Evolutionary conservation across 2,797 vertebrate genomes (phyloP), one percentile per base, ranked within the genome.

Genomic region (Thunnus albacares): DNA sequence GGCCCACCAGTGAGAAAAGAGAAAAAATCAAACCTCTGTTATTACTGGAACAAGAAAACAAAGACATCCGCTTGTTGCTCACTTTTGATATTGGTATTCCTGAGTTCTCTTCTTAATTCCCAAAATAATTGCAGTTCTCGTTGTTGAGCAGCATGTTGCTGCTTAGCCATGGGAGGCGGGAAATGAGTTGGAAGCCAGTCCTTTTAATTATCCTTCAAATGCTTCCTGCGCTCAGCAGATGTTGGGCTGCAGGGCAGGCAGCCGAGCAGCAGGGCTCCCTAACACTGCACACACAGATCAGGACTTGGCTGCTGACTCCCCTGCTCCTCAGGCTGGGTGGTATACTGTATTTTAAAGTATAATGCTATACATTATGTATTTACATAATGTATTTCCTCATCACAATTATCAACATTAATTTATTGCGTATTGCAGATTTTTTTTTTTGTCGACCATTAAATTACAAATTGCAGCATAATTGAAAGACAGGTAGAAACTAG

Each of bases 151-250:
- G 91, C 90, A 87, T 89, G 92, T 90, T 94, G 92, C 88, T 92
- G 93, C 90, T 90, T 84, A 93, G 92, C 93, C 89, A 91, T 87
- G 89, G 93, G 94, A 94, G 92, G 94, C 75, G 89, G 93, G 92
- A 93, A 94, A 94, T 95, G 91, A 95, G 90, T 93, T 94, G 92
- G 92, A 94, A 93, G 93, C 91, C 79, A 52, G 90, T 93, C 90
- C 88, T 95, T 94, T 94, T 94, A 94, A 95, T 95, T 95, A 94
- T 94, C 93, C 91, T 91, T 94, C 94, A 91, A 92, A 94, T 92
- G 93, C 92, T 94, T 94, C 92, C 93, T 93, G 93, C 81, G 56
- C 89, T 91, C 91, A 91, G 92, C 94, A 95, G 94, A 95, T 94
- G 94, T 95, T 94, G 87, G 88, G 90, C 94, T 93, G 92, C 89